Evolutionary conservation across 2,888 invertebrate species (phyloP).

Genomic region (Apoda limacodes): DNA sequence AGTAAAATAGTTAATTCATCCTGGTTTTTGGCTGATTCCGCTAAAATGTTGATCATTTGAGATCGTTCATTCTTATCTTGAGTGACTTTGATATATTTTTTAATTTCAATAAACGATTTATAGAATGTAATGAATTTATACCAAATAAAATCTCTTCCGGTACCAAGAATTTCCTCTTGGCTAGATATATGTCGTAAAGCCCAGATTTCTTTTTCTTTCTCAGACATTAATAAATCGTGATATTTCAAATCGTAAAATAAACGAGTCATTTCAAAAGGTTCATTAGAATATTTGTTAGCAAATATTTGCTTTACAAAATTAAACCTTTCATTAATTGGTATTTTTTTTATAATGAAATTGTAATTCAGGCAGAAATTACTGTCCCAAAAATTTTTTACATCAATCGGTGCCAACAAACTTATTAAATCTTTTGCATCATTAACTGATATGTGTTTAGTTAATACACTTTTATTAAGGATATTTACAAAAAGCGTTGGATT

Average conservation of each 20-base stretch:
- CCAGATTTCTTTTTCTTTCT: constrained; percentile 32
- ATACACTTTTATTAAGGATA: constrained; percentile 23
- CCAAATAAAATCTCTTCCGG: constrained; percentile 31
- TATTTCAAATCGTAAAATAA: constrained; percentile 26
- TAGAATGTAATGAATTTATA: constrained; percentile 35
- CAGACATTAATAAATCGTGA: constrained; percentile 29
- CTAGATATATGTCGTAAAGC: constrained; percentile 32
- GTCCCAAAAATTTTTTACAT: constrained; percentile 28
- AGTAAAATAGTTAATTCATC: constrained; percentile 29
- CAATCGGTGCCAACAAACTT: constrained; percentile 25
- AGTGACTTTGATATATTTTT: constrained; percentile 26
- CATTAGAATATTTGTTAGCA: constrained; percentile 26
- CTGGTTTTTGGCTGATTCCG: constrained; percentile 28
- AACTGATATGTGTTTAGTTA: constrained; percentile 24
- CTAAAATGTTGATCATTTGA: constrained; percentile 28
- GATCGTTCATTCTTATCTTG: constrained; percentile 23
- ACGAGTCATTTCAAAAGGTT: constrained; percentile 30
- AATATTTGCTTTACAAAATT: constrained; percentile 31
- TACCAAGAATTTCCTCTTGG: constrained; percentile 27
- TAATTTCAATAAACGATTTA: constrained; percentile 30
- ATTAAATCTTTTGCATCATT: constrained; percentile 32
- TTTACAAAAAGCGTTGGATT: constrained; percentile 28
- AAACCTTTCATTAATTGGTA: constrained; percentile 28
- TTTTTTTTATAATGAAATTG: constrained; percentile 28
- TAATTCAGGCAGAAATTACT: constrained; percentile 23